These are phyloP conservation scores for Ginglymostoma cirratum DNA, from an alignment of 2,113 vertebrate genomes.

Conservation along the genomic window DNA sequence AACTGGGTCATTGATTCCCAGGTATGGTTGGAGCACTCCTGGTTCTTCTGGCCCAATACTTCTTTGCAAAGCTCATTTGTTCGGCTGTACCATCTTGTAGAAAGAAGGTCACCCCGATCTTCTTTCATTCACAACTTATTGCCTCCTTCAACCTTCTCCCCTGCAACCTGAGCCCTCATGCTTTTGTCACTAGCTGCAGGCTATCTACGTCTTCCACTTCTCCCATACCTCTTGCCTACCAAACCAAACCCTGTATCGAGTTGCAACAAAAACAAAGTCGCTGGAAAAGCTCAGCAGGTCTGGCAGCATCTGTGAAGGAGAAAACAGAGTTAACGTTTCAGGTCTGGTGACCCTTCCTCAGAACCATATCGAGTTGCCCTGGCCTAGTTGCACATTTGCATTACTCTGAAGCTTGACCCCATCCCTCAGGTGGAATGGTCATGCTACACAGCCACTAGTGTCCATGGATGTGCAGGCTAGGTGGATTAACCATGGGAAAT, in stretches of 20 bases:
- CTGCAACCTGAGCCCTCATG: not conserved
- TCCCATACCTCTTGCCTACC: not conserved
- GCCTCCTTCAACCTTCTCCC: not conserved
- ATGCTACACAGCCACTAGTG: too few relatives aligned
- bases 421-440: not conserved
- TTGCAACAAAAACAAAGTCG: too few relatives aligned
- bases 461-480: too few relatives aligned
- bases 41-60: not conserved
- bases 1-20: not conserved
- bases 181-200: not conserved
- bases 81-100: too few relatives aligned
- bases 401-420: not conserved
- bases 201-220: not conserved
- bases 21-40: not conserved
- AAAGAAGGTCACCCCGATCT: not conserved
- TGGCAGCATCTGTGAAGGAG: too few relatives aligned
- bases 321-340: too few relatives aligned
- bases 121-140: not conserved
- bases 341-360: too few relatives aligned
- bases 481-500: too few relatives aligned
- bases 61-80: not conserved
- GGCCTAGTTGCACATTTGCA: not conserved
- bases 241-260: not conserved
- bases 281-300: too few relatives aligned
- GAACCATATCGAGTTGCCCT: not conserved